Evolutionary conservation across 2,113 vertebrate species (phyloP).

Genomic region (Neogobius melanostomus): DNA sequence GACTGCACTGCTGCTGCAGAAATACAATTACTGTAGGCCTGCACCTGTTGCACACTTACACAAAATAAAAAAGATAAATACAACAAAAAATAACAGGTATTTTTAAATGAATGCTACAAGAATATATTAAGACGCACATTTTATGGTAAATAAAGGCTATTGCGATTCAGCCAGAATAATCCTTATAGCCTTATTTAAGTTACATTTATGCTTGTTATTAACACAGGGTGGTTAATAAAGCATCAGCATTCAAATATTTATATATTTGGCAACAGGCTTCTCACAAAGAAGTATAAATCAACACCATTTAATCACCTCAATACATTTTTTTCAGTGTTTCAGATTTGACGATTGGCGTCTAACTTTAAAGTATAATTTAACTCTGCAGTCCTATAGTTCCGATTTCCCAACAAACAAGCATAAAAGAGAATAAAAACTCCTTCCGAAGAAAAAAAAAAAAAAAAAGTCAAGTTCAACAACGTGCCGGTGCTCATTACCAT

Average conservation of each 20-base stretch:
- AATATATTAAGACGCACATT: background rate
- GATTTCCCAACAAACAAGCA: conserved; percentile 82
- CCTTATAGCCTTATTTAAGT: no score
- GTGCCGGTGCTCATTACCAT: conserved; percentile 85
- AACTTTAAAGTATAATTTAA: conserved; percentile 82
- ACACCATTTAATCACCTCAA: background rate
- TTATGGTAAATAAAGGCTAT: no score
- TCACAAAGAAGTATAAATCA: background rate
- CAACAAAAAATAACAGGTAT: background rate
- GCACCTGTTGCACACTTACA: conserved; percentile 53
- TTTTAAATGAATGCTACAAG: background rate
- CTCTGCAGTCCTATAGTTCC: conserved; percentile 71
- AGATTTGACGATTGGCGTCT: conserved; percentile 50
- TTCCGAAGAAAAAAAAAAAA: conserved; percentile 82
- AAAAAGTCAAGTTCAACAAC: conserved; percentile 95
- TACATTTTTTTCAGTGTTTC: conserved; percentile 14
- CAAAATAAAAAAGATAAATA: no score
- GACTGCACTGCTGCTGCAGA: background rate
- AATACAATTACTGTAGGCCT: conserved; percentile 22
- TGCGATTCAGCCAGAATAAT: no score
- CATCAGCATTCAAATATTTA: no score
- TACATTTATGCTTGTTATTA: no score
- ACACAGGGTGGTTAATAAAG: no score
- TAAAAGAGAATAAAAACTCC: conserved; percentile 68
- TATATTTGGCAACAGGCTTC: no score